phyloP scores from a whole-genome alignment of 2,888 invertebrate genomes.

The Podotricha telesiphe region DNA sequence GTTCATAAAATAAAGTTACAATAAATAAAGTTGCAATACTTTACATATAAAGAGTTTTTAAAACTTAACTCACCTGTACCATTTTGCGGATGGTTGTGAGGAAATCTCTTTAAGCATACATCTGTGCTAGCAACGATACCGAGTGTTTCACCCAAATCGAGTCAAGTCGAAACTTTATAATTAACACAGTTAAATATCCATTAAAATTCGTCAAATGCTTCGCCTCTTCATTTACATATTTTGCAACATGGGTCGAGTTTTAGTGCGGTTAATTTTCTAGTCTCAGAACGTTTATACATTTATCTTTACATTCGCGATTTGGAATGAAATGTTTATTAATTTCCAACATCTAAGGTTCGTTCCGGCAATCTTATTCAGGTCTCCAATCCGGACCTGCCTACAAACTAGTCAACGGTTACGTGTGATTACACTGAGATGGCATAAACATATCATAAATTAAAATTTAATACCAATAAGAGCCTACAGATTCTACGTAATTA shows the following conservation, averaged over 20 bases:
- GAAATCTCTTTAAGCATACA: conserved; percentile 59
- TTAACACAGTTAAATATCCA: conserved; percentile 77
- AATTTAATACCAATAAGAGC: conserved; percentile 50
- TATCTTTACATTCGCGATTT: conserved; percentile 63
- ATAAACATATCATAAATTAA: conserved; percentile 56
- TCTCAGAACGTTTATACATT: conserved; percentile 68
- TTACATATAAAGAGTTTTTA: too few species aligned
- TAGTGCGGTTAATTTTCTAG: conserved; percentile 69
- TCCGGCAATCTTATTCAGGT: conserved; percentile 62
- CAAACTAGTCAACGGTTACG: conserved; percentile 70
- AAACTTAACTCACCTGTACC: conserved; percentile 1
- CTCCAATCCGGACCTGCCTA: conserved; percentile 70
- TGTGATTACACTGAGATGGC: conserved; percentile 56
- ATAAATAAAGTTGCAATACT: too few species aligned
- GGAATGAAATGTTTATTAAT: conserved; percentile 82
- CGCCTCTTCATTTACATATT: conserved; percentile 78
- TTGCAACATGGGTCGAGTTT: conserved; percentile 64
- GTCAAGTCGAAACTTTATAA: conserved; percentile 71
- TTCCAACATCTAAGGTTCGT: conserved; percentile 65
- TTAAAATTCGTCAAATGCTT: conserved; percentile 80
- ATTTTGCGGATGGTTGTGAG: conserved; percentile 24
- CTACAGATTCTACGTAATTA: conserved; percentile 50
- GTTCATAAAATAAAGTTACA: too few species aligned
- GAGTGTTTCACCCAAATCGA: conserved; percentile 52
- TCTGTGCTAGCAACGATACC: conserved; percentile 49